A percentile compares a stretch with the other conserved stretches of the same genome.
Conservation (phyloP, 2,113 vertebrate genomes). For the Rafetus swinhoei region DNA sequence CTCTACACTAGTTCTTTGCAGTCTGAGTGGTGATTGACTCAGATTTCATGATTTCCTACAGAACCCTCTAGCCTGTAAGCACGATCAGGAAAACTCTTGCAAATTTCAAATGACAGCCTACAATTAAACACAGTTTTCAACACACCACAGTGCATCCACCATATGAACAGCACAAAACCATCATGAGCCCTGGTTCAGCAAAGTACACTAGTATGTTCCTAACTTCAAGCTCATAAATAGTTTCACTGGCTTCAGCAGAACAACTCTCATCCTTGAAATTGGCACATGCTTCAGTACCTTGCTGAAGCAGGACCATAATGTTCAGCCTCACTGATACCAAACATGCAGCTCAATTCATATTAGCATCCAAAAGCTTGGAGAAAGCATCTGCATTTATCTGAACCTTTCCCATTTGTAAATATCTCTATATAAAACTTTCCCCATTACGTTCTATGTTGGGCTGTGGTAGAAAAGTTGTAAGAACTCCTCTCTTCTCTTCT, state of each 20-base stretch:
- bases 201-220: not conserved
- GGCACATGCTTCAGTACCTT: not conserved
- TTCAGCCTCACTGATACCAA: too few species aligned
- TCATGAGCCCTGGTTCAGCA: not conserved
- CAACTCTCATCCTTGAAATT: not conserved
- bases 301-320: not conserved
- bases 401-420: not conserved
- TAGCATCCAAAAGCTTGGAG: not conserved
- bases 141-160: not conserved
- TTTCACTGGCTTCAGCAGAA: not conserved
- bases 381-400: not conserved
- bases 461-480: not conserved
- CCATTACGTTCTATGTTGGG: not conserved
- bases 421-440: not conserved
- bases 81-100: too few species aligned
- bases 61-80: not conserved
- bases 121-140: not conserved
- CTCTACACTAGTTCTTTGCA: not conserved
- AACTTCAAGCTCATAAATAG: not conserved
- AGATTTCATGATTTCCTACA: not conserved
- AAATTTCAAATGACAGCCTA: not conserved
- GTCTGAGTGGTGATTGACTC: not conserved
- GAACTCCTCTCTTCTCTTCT: not conserved
- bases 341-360: not conserved
- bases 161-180: not conserved